phyloP scores from a whole-genome alignment of 2,888 invertebrate species.

The Isoperla grammatica region DNA sequence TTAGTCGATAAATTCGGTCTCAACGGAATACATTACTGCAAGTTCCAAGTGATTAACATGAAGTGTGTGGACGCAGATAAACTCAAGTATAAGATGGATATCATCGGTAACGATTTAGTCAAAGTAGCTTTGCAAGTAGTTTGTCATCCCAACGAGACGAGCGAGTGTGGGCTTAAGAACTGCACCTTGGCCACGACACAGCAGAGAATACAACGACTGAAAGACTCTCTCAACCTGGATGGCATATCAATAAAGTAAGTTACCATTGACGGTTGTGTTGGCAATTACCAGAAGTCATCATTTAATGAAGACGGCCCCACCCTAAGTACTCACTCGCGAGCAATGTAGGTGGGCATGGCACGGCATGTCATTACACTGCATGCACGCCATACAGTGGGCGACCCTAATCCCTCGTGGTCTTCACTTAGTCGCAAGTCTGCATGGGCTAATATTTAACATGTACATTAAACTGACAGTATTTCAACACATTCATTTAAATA shows the following conservation, averaged over 20 bases:
- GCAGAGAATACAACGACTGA: background rate
- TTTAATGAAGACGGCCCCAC: too few species aligned
- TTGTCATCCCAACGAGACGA: background rate
- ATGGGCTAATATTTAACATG: too few species aligned
- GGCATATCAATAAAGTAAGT: background rate
- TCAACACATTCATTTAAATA: too few species aligned
- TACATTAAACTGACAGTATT: too few species aligned
- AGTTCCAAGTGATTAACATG: constrained; percentile 4
- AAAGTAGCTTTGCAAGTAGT: constrained; percentile 2
- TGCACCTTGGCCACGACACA: background rate
- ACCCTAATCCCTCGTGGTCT: too few species aligned
- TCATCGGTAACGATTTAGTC: background rate
- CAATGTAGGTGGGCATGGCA: too few species aligned
- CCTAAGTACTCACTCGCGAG: too few species aligned
- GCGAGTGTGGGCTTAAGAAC: background rate
- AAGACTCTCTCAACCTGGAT: background rate
- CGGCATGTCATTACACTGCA: too few species aligned
- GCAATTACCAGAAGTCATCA: constrained; percentile 3
- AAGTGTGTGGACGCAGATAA: background rate
- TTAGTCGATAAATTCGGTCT: background rate
- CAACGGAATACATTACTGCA: background rate
- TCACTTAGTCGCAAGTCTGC: too few species aligned
- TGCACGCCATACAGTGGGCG: too few species aligned
- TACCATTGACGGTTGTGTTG: background rate
- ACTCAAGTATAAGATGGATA: too few species aligned